Conservation (phyloP, 1,140 invertebrate genomes). For the Triops longicaudatus region DNA sequence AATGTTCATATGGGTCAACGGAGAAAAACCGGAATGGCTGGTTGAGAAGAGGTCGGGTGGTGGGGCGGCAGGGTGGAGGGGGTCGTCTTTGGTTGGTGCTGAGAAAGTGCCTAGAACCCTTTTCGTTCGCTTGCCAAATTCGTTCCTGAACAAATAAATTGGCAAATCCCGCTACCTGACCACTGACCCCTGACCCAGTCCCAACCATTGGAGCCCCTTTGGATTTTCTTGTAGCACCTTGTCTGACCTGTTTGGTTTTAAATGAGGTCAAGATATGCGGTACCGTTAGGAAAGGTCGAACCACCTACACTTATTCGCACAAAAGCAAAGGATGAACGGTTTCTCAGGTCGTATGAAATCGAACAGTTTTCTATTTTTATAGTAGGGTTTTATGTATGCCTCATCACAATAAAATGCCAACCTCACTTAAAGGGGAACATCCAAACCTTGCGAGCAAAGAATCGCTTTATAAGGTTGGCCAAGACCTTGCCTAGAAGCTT, state of each 20-base stretch:
- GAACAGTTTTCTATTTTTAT: neutral
- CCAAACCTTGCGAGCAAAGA: neutral
- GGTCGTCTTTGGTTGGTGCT: neutral
- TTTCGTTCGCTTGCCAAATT: constrained; percentile 1
- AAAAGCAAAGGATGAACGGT: neutral
- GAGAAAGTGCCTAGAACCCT: neutral
- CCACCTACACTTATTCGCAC: neutral
- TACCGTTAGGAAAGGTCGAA: neutral
- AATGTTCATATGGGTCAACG: neutral
- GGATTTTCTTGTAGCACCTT: neutral
- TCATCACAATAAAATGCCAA: neutral
- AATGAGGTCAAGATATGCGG: neutral
- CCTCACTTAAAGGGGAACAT: neutral
- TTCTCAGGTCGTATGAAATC: neutral
- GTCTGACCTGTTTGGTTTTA: neutral
- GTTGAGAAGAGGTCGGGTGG: too few relatives aligned
- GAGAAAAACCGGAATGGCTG: neutral
- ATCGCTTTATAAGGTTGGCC: neutral
- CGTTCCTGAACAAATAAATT: neutral
- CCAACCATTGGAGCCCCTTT: neutral
- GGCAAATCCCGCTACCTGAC: neutral
- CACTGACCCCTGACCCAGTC: constrained; percentile 5
- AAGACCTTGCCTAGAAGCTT: neutral
- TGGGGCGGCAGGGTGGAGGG: neutral
- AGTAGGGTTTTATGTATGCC: neutral